Conservation (phyloP, 2,797 vertebrate species). For the Stomatorhinus walkeri region DNA sequence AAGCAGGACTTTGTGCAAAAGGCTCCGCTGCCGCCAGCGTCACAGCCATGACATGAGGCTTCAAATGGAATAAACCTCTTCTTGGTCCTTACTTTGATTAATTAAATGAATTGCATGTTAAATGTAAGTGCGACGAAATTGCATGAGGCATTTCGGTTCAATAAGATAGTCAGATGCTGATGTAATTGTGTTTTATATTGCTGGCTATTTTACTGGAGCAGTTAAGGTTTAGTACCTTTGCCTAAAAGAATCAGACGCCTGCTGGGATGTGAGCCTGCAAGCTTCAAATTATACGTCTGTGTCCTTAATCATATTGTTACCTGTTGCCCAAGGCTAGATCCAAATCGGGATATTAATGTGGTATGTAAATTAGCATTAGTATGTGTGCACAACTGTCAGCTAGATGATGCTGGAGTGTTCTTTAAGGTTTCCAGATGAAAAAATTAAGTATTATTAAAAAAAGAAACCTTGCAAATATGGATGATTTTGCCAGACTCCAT, state of each 20-base stretch:
- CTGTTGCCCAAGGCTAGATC: background rate
- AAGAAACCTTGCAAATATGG: background rate
- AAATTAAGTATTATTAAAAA: background rate
- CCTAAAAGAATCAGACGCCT: background rate
- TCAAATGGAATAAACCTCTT: background rate
- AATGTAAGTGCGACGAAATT: background rate
- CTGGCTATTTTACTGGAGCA: background rate
- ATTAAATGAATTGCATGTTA: background rate
- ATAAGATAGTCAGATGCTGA: background rate
- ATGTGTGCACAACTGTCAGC: background rate
- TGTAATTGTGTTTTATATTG: background rate
- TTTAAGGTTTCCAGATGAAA: background rate
- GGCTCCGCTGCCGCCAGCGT: slow-evolving; percentile 20
- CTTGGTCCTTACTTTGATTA: background rate
- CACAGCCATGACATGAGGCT: background rate
- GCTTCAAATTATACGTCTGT: background rate
- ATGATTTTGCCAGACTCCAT: background rate
- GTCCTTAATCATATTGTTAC: background rate
- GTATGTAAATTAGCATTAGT: background rate
- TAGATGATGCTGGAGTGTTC: background rate
- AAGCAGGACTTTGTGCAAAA: slow-evolving; percentile 52
- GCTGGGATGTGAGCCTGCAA: background rate
- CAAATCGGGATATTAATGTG: background rate
- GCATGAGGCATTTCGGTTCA: background rate
- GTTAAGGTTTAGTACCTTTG: background rate